These are phyloP conservation scores for Drepanosiphum platanoidis DNA, from an alignment of 2,888 invertebrate genomes.

Conservation along the genomic window DNA sequence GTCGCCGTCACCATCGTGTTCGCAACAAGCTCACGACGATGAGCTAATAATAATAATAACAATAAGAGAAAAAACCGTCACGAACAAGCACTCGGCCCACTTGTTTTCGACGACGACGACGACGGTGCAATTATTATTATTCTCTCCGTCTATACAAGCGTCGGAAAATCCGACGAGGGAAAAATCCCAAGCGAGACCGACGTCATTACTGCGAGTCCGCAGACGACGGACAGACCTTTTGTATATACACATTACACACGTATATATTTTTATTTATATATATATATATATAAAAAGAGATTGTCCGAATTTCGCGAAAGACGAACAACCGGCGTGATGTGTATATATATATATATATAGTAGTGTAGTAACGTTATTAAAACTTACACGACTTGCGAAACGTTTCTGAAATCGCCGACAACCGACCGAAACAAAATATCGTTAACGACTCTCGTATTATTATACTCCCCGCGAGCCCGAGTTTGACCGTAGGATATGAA, in stretches of 20 bases:
- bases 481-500: conserved; percentile 32
- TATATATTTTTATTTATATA: too few species aligned
- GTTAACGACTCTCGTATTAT: conserved; percentile 35
- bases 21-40: too few species aligned
- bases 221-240: neutral
- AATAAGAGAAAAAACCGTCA: conserved; percentile 15
- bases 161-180: neutral
- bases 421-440: conserved; percentile 29
- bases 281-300: neutral
- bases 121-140: neutral
- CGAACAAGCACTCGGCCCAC: conserved; percentile 29
- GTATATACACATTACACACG: too few species aligned
- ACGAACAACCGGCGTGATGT: neutral
- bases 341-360: neutral
- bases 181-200: conserved; percentile 5
- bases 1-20: too few species aligned
- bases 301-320: neutral
- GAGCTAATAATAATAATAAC: neutral
- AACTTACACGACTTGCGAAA: conserved; percentile 32
- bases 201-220: conserved; percentile 5
- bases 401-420: conserved; percentile 22
- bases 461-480: conserved; percentile 18
- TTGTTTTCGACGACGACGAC: too few species aligned
- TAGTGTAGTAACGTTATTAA: conserved; percentile 33
- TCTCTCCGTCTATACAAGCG: neutral